phyloP scores from a whole-genome alignment of 2,113 vertebrate species.

The Chaenocephalus aceratus region DNA sequence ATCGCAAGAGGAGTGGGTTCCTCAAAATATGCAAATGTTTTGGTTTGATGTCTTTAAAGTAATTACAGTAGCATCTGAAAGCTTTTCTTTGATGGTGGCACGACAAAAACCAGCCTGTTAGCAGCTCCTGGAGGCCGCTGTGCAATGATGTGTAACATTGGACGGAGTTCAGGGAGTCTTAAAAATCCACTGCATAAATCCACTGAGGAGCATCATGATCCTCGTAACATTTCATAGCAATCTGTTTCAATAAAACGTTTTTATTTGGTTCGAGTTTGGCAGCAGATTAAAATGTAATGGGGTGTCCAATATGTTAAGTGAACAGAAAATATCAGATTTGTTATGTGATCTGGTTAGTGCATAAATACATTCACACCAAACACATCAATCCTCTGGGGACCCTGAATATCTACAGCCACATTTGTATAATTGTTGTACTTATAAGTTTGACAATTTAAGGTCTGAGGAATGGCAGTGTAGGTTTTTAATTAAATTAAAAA shows the following conservation, averaged over 20 bases:
- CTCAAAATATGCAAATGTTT: neutral
- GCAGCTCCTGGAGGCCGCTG: too few relatives aligned
- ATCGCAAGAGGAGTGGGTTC: neutral
- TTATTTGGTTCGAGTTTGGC: neutral
- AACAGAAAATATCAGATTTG: too few relatives aligned
- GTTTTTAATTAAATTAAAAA: too few relatives aligned
- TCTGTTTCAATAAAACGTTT: neutral
- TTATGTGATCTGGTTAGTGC: neutral
- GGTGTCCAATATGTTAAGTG: neutral
- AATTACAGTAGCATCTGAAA: neutral
- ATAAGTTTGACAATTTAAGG: too few relatives aligned
- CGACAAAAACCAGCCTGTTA: too few relatives aligned
- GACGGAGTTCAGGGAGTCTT: too few relatives aligned
- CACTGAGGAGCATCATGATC: neutral
- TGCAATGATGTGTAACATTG: too few relatives aligned
- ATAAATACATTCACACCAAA: neutral
- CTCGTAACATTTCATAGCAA: neutral
- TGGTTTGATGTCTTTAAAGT: constrained; percentile 4
- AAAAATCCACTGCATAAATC: too few relatives aligned
- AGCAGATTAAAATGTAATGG: neutral
- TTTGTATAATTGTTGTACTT: too few relatives aligned
- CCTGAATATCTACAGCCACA: neutral
- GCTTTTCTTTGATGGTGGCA: too few relatives aligned
- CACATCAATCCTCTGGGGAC: neutral
- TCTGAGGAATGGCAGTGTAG: too few relatives aligned